Percentiles rank a stretch among this genome's conserved stretches.
These are phyloP conservation scores for Acronicta leporina DNA, from an alignment of 2,888 invertebrate species.

Conservation along the genomic window DNA sequence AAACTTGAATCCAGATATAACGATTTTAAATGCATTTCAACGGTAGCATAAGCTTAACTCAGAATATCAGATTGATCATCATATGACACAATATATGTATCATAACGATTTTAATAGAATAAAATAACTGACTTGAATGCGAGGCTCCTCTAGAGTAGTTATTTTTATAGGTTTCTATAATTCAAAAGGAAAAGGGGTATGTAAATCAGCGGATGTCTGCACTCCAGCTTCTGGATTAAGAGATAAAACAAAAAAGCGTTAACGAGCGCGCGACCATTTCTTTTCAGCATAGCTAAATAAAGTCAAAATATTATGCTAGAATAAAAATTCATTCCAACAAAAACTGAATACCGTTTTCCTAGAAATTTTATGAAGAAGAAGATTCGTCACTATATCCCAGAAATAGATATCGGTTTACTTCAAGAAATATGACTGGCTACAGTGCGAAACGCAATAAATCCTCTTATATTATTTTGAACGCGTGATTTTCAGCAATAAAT, in stretches of 20 bases:
- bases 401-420: background rate
- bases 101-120: too few relatives aligned
- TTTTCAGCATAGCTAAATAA: background rate
- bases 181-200: too few relatives aligned
- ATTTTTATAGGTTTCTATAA: too few relatives aligned
- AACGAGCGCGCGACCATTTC: background rate
- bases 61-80: too few relatives aligned
- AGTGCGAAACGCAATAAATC: slow-evolving; percentile 2
- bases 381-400: background rate
- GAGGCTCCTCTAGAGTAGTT: too few relatives aligned
- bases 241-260: background rate
- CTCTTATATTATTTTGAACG: background rate
- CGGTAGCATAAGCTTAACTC: too few relatives aligned
- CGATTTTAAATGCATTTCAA: too few relatives aligned
- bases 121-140: too few relatives aligned
- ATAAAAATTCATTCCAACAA: background rate
- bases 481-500: slow-evolving; percentile 8
- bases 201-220: background rate
- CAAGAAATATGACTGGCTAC: background rate
- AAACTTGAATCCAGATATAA: too few relatives aligned
- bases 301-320: background rate
- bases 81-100: too few relatives aligned
- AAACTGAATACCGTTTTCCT: background rate
- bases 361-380: background rate
- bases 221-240: background rate